Evolutionary conservation across 2,797 vertebrate species (phyloP).

Genomic region (Lateolabrax maculatus): DNA sequence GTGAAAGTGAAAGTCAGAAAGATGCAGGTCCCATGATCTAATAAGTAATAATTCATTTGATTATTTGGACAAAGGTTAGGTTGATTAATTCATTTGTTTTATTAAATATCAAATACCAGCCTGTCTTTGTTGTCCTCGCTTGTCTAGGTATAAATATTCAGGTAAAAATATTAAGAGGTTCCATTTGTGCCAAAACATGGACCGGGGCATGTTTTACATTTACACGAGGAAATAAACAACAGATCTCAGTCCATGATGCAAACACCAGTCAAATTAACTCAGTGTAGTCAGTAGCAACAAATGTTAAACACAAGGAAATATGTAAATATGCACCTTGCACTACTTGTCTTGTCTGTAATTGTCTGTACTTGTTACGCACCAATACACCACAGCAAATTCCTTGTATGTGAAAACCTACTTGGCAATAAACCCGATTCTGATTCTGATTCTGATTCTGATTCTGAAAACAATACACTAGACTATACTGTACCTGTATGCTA

Average conservation of each 20-base stretch:
- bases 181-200: background rate
- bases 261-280: background rate
- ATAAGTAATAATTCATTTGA: background rate
- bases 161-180: background rate
- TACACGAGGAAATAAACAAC: background rate
- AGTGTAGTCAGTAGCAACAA: too few species aligned
- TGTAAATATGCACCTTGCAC: too few species aligned
- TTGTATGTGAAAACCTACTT: too few species aligned
- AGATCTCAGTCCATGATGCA: background rate
- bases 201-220: background rate
- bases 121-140: background rate
- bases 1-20: background rate
- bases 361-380: too few species aligned
- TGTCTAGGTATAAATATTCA: background rate
- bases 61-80: background rate
- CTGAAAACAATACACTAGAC: too few species aligned
- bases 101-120: background rate
- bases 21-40: background rate
- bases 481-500: background rate
- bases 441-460: too few species aligned
- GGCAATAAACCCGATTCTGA: too few species aligned
- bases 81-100: background rate
- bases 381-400: too few species aligned
- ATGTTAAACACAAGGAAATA: background rate
- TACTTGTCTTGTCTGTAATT: too few species aligned